Evolutionary conservation across 2,113 vertebrate species (phyloP).

Genomic region (Callaeas wilsoni): DNA sequence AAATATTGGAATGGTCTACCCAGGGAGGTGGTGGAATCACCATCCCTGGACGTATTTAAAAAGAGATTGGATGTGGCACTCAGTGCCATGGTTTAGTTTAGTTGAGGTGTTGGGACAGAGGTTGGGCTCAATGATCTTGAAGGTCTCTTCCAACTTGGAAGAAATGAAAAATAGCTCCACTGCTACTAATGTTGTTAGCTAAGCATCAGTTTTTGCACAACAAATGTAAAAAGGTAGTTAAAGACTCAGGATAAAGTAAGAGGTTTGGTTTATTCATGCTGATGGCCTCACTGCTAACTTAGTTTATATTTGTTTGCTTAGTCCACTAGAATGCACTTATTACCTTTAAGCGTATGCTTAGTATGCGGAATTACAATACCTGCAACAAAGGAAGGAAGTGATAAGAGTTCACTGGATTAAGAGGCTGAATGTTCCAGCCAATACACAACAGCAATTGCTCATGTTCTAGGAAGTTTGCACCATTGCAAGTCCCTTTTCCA

Average conservation of each 20-base stretch:
- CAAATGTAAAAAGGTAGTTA: background rate
- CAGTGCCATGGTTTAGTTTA: too few species aligned
- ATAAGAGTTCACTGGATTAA: background rate
- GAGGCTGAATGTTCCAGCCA: background rate
- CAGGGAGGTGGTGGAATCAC: too few species aligned
- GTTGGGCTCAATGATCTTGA: too few species aligned
- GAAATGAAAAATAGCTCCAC: too few species aligned
- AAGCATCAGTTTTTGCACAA: background rate
- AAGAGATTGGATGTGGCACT: too few species aligned
- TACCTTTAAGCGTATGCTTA: background rate
- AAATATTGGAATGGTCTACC: too few species aligned
- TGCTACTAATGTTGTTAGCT: background rate
- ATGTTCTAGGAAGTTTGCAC: background rate
- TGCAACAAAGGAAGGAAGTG: background rate
- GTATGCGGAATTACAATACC: background rate
- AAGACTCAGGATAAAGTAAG: background rate
- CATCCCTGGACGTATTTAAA: too few species aligned
- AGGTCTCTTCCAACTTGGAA: too few species aligned
- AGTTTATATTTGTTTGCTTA: background rate
- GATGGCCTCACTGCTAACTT: background rate
- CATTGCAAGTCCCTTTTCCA: background rate
- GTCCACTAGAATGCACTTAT: background rate
- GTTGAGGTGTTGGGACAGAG: too few species aligned
- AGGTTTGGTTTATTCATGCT: background rate
- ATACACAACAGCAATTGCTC: background rate